Evolutionary conservation across 1,140 invertebrate genomes (phyloP).

Genomic region (Globodera ellingtonae): DNA sequence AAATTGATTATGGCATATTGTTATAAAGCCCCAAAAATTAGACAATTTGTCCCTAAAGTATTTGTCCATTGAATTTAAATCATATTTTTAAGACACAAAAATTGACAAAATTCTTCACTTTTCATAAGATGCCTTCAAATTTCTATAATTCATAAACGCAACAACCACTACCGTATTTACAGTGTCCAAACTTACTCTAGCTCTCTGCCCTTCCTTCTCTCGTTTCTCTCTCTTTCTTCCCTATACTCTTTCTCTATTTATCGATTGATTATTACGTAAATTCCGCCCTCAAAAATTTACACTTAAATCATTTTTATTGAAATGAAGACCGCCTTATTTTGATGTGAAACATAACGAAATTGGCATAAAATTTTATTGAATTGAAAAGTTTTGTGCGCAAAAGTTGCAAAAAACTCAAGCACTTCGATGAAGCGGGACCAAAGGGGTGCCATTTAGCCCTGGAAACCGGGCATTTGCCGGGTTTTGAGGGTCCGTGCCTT

Average conservation of each 20-base stretch:
- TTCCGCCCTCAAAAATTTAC: not conserved
- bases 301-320: not conserved
- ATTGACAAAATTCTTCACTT: no score
- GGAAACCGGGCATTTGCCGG: no score
- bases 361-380: conserved; percentile 9
- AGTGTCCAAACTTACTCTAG: not conserved
- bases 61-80: no score
- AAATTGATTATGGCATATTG: no score
- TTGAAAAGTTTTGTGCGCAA: no score
- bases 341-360: conserved; percentile 3
- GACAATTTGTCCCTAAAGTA: no score
- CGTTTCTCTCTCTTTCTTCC: not conserved
- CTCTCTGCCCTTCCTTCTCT: not conserved
- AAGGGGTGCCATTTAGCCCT: no score
- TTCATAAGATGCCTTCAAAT: no score
- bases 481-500: no score
- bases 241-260: not conserved
- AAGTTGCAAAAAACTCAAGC: not conserved
- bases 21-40: no score
- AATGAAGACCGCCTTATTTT: not conserved
- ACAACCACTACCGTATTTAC: not conserved
- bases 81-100: no score
- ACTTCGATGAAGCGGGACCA: no score
- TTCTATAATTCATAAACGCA: not conserved
- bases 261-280: not conserved